A percentile compares a stretch with the other conserved stretches of the same genome.
Conservation (phyloP, 2,113 vertebrate species). For the Pica pica region DNA sequence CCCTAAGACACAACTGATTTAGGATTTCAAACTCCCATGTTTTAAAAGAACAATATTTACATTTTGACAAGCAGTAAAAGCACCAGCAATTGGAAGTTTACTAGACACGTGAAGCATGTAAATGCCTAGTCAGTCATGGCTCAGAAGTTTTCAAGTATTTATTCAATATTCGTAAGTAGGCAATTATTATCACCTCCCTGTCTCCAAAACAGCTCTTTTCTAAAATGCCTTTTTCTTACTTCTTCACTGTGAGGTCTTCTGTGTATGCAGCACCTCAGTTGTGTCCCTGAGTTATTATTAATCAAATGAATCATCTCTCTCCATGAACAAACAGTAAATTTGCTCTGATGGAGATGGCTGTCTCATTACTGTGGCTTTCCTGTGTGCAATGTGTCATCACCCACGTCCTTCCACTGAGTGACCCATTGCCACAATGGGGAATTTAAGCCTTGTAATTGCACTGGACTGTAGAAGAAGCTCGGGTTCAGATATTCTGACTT, state of each 20-base stretch:
- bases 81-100: not conserved
- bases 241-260: not conserved
- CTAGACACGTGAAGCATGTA: not conserved
- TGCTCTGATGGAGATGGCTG: constrained; percentile 12
- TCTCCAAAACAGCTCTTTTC: not conserved
- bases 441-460: constrained; percentile 42
- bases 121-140: not conserved
- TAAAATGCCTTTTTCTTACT: not conserved
- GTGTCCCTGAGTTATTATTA: not conserved
- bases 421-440: not conserved
- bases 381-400: not conserved
- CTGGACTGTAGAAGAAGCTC: not conserved
- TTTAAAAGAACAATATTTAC: not conserved
- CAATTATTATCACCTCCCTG: not conserved
- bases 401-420: not conserved
- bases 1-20: not conserved
- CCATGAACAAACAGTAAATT: not conserved
- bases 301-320: not conserved
- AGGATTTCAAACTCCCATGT: not conserved
- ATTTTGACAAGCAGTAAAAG: not conserved
- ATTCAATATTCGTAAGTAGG: not conserved
- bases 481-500: constrained; percentile 16
- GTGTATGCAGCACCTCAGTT: not conserved
- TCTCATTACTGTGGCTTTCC: not conserved
- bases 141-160: not conserved